phyloP scores from a whole-genome alignment of 2,797 vertebrate genomes.

The Lutjanus argentimaculatus region DNA sequence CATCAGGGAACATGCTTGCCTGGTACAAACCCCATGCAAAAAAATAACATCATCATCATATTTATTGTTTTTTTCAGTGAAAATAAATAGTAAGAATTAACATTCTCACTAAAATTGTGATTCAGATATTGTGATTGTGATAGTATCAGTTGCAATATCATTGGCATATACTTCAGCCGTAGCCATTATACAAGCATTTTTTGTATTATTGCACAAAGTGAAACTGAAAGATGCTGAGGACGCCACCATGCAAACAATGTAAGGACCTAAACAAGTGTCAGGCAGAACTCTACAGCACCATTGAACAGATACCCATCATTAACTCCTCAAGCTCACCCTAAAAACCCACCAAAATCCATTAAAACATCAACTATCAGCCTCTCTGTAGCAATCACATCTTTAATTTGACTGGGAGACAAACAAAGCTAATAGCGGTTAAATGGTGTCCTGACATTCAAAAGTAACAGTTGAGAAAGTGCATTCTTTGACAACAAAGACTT shows the following conservation, averaged over 20 bases:
- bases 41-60: no score
- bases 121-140: no score
- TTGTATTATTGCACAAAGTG: not conserved
- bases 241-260: not conserved
- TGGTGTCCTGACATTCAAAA: not conserved
- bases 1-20: no score
- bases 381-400: not conserved
- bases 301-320: not conserved
- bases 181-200: not conserved
- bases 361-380: not conserved
- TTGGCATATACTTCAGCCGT: no score
- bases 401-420: slow-evolving; percentile 2
- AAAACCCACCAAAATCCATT: not conserved
- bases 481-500: not conserved
- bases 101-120: no score
- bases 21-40: no score
- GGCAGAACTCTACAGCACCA: not conserved
- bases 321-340: not conserved
- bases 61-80: no score
- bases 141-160: no score
- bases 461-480: not conserved
- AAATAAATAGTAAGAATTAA: no score
- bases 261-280: not conserved
- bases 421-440: not conserved
- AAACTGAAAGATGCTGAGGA: not conserved